A percentile compares a stretch with the other conserved stretches of the same genome.
phyloP scores from a whole-genome alignment of 2,113 vertebrate species.

The Natator depressus region DNA sequence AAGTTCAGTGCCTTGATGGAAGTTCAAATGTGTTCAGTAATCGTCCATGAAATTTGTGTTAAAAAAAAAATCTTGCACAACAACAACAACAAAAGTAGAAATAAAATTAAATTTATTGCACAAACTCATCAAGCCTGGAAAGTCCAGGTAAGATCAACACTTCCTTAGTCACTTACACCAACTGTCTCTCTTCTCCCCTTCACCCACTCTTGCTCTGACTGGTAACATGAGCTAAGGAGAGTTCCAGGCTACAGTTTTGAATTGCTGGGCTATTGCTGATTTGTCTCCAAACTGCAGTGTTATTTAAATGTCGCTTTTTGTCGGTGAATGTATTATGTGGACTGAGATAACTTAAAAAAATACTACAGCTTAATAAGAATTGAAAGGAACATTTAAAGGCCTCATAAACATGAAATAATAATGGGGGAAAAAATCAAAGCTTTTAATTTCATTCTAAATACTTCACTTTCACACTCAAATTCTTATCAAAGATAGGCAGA shows the following conservation, averaged over 20 bases:
- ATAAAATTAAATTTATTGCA: not conserved
- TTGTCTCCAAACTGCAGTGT: not conserved
- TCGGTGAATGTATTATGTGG: fast-evolving
- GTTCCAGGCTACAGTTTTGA: not conserved
- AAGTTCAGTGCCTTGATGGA: not conserved
- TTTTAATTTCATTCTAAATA: slow-evolving; percentile 45
- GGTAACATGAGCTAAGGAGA: not conserved
- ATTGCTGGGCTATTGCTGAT: not conserved
- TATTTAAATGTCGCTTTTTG: not conserved
- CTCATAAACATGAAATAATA: slow-evolving; percentile 27
- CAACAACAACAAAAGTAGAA: not conserved
- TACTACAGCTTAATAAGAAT: not conserved
- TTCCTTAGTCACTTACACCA: not conserved
- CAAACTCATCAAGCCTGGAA: not conserved
- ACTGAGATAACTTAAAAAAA: not conserved
- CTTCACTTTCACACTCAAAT: slow-evolving; percentile 37
- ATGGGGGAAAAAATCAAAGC: slow-evolving; percentile 49
- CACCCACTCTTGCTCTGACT: not conserved
- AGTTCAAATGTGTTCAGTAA: too few relatives aligned
- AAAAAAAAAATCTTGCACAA: not conserved
- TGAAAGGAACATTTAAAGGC: not conserved
- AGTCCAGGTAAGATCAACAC: not conserved
- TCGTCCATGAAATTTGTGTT: too few relatives aligned
- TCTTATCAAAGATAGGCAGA: slow-evolving; percentile 62
- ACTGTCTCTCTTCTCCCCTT: not conserved